phyloP scores from a whole-genome alignment of 2,888 invertebrate species.

The Hydropsyche betteni region DNA sequence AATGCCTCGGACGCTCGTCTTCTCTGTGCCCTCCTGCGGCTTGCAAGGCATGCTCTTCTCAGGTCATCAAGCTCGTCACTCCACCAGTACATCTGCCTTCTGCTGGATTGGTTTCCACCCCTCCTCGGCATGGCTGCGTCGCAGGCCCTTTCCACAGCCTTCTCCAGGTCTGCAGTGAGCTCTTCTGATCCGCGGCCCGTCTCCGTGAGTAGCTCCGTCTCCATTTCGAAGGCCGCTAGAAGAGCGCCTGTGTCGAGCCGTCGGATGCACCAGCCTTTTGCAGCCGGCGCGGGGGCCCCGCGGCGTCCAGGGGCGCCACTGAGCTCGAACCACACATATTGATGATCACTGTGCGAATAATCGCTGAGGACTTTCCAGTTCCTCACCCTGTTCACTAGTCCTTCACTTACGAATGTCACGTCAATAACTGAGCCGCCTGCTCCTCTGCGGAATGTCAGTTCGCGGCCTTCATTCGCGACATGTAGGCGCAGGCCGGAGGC shows the following conservation, averaged over 20 bases:
- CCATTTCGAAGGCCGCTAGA: too few species aligned
- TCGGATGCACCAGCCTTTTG: too few species aligned
- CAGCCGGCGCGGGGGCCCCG: too few species aligned
- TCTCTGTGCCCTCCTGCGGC: not conserved
- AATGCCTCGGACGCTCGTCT: not conserved
- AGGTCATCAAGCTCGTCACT: not conserved
- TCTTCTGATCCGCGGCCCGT: too few species aligned
- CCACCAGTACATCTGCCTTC: not conserved
- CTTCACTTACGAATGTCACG: not conserved
- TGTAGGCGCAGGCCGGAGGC: not conserved
- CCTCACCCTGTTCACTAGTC: not conserved
- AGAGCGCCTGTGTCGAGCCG: too few species aligned
- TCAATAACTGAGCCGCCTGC: conserved; percentile 1
- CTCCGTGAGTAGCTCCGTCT: not conserved
- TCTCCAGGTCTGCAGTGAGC: too few species aligned
- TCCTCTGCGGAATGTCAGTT: conserved; percentile 1
- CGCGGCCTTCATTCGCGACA: not conserved
- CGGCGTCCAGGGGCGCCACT: too few species aligned
- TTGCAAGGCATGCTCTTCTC: not conserved
- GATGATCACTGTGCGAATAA: not conserved
- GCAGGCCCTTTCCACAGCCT: not conserved
- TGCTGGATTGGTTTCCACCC: not conserved
- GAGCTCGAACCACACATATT: not conserved
- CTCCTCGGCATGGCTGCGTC: conserved; percentile 23
- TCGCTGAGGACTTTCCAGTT: conserved; percentile 3